phyloP scores from a whole-genome alignment of 2,113 vertebrate genomes.

The Ia io region DNA sequence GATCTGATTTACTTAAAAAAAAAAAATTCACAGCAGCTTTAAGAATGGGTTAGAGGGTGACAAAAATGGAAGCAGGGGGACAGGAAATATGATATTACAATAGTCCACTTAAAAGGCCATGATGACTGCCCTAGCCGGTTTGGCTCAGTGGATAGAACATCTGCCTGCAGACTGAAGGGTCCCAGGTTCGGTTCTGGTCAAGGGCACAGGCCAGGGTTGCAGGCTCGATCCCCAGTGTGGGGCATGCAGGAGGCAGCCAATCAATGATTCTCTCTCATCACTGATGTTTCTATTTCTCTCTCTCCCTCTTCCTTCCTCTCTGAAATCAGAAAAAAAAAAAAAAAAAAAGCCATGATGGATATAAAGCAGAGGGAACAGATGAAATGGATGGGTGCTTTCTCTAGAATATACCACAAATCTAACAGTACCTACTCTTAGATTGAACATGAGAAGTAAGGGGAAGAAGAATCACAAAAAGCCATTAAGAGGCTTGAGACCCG shows the following conservation, averaged over 20 bases:
- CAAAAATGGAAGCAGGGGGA: background rate
- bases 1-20: background rate
- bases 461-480: background rate
- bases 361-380: background rate
- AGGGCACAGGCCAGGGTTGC: too few species aligned
- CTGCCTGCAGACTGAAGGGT: too few species aligned
- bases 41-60: background rate
- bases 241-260: too few species aligned
- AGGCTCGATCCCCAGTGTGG: too few species aligned
- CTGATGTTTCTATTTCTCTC: too few species aligned
- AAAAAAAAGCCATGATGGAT: background rate
- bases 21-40: background rate
- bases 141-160: too few species aligned
- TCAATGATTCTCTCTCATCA: too few species aligned
- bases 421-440: background rate
- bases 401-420: background rate
- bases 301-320: too few species aligned
- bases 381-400: background rate
- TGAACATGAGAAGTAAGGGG: background rate
- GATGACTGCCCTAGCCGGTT: background rate
- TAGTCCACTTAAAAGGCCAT: background rate
- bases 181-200: too few species aligned
- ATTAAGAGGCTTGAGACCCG: background rate
- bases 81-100: background rate
- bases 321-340: too few species aligned